These are phyloP conservation scores for Mustela nigripes DNA, from an alignment of 2,113 vertebrate species.

Conservation along the genomic window DNA sequence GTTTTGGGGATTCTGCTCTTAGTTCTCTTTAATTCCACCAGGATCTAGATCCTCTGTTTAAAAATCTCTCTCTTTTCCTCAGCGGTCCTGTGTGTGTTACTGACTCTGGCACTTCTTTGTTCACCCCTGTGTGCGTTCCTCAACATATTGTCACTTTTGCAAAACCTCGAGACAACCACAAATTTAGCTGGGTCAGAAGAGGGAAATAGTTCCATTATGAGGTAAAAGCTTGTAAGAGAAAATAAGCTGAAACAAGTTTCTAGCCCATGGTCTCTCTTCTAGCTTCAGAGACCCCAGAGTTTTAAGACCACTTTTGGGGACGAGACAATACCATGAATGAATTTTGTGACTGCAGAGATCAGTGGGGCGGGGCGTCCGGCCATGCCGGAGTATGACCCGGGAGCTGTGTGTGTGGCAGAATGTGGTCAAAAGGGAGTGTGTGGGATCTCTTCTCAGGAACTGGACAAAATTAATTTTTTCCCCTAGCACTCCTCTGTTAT, in stretches of 20 bases:
- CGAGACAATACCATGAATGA: too few species aligned
- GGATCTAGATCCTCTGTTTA: neutral
- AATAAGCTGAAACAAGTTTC: neutral
- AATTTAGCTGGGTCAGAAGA: neutral
- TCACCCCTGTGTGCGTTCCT: neutral
- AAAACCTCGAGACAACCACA: neutral
- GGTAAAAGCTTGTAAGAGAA: neutral
- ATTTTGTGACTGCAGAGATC: neutral
- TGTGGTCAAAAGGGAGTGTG: neutral
- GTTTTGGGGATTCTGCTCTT: neutral
- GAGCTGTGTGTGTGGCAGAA: neutral
- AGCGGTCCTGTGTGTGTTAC: neutral
- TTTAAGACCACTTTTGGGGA: neutral
- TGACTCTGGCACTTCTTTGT: neutral
- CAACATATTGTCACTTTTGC: neutral
- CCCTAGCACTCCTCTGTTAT: neutral
- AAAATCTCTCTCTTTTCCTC: neutral
- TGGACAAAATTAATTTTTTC: neutral
- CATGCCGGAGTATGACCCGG: accelerated
- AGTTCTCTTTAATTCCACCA: neutral
- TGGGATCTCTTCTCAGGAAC: neutral
- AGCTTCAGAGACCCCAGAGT: neutral
- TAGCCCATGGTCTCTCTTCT: neutral
- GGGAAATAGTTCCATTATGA: neutral
- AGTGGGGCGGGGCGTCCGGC: neutral